Evolutionary conservation across 2,888 invertebrate species (phyloP).

Genomic region (Seira musarum): DNA sequence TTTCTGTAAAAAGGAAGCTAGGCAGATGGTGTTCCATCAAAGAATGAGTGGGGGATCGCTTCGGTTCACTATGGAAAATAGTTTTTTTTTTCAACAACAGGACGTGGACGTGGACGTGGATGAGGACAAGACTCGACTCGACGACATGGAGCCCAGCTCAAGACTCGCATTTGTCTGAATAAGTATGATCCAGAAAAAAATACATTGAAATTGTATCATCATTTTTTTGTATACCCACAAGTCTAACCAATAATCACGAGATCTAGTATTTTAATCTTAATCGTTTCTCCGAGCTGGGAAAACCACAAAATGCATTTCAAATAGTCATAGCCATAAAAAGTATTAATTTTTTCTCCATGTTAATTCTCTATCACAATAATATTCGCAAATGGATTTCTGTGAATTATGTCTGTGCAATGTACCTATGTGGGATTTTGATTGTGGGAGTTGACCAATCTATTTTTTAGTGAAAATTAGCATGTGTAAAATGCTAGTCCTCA

Average conservation of each 20-base stretch:
- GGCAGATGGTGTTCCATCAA: neutral
- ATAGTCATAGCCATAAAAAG: slow-evolving; percentile 56
- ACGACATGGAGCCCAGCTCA: no score
- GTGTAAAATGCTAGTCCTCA: neutral
- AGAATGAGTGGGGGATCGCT: neutral
- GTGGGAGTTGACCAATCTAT: slow-evolving; percentile 4
- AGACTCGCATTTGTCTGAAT: no score
- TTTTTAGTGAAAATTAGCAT: neutral
- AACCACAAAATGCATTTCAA: slow-evolving; percentile 54
- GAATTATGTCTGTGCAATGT: neutral
- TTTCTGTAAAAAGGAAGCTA: slow-evolving; percentile 11
- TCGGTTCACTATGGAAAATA: neutral
- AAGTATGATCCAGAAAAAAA: neutral
- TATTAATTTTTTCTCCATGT: slow-evolving; percentile 54
- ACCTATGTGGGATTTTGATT: neutral
- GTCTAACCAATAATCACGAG: slow-evolving; percentile 59
- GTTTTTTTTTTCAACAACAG: no score
- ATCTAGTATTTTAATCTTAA: slow-evolving; percentile 51
- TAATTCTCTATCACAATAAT: neutral
- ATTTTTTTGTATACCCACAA: slow-evolving; percentile 45
- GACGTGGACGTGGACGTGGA: neutral
- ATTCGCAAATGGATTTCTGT: neutral
- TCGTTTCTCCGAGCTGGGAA: slow-evolving; percentile 42
- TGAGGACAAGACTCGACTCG: neutral
- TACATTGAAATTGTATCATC: slow-evolving; percentile 31